Base-by-base conservation (phyloP, 2,888 invertebrate species). In the Neoitamus cyanurus region DNA sequence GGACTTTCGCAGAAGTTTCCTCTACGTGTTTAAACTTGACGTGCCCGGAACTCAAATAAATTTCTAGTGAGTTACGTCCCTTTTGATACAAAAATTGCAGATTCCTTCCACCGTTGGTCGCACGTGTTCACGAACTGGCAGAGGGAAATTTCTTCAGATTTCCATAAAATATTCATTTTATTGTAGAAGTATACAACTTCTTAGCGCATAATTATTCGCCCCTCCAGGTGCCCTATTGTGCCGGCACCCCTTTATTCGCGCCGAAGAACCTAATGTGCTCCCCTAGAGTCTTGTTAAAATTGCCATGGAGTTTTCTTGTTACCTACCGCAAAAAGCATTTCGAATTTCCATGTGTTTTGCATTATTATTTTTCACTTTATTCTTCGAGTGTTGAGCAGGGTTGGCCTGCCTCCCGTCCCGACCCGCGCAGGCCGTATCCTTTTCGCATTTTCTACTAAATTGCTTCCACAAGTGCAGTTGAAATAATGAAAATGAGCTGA, bases 391-490 rank as follows among this genome's bases (percentile, higher is more conserved):
- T 25, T 58, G 58, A 58, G 58, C 58, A 25, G 58, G 25, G 58
- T 58, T 58, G 9, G 15, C 9, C 9, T 15, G 58, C 9, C 11
- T 20, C 15, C 20, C 7, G 3, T 58, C 20, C 25, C 58, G 25
- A 9, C 2, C 58, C 58, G 20, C 48, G 48, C 15, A 15, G 48
- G 48, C 58, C 15, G 58, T 58, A 58, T 58, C 58, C 58, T 25
- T 58, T 58, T 58, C 58, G 20, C 9, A 58, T 58, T 58, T 58
- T 58, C 58, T 58, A 20, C 58, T 58, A 58, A 58, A 58, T 25
- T 58, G 58, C 58, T 58, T 58, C 58, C 58, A 58, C 25, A 58
- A 58, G 58, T 58, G 58, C 58, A 58, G 58, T 58, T 58, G 58
- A 58, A 58, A 58, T 58, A 58, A 58, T 25, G 58, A 58, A 58